Evolutionary conservation across 2,797 vertebrate species (phyloP), one percentile per base, ranked within the genome.

Genomic region (Melanotaenia pygmaea): DNA sequence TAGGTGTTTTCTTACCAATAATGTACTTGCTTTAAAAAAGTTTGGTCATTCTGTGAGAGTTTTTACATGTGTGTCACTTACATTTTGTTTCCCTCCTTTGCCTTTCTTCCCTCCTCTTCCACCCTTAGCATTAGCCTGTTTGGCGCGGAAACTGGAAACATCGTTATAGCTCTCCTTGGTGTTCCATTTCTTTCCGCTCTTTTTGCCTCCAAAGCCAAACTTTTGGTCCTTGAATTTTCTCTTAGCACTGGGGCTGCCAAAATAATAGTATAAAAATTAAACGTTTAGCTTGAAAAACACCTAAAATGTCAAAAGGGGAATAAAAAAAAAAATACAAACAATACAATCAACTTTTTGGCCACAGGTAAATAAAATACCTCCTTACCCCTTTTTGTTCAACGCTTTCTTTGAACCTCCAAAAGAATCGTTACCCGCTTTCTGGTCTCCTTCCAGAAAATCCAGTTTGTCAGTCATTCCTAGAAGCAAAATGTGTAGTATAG

Each of bases 141-240:
- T 97, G 81, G 95, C 88, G 1, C 91, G 92, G 93, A 99, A 99
- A 74, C 95, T 65, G 1, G 98, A 98, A 1, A 98, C 93, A 0
- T 99, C 98, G 13, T 98, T 94, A 70, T 92, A 85, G 84, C 98
- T 99, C 50, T 99, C 98, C 65, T 95, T 97, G 12, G 96, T 99
- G 90, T 99, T 99, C 97, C 97, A 96, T 82, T 99, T 99, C 57
- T 88, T 95, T 13, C 98, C 97, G 26, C 94, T 94, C 88, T 99
- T 99, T 93, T 96, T 99, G 10, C 98, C 98, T 5, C 98, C 98
- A 77, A 97, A 99, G 70, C 98, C 98, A 88, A 99, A 99, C 86
- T 91, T 97, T 86, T 98, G 94, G 77, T 99, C 96, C 90, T 99
- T 99, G 87, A 91, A 98, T 51, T 96, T 96, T 69, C 96, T 95